These are phyloP conservation scores for Hyles euphorbiae DNA, from an alignment of 1,140 invertebrate species.

Conservation along the genomic window DNA sequence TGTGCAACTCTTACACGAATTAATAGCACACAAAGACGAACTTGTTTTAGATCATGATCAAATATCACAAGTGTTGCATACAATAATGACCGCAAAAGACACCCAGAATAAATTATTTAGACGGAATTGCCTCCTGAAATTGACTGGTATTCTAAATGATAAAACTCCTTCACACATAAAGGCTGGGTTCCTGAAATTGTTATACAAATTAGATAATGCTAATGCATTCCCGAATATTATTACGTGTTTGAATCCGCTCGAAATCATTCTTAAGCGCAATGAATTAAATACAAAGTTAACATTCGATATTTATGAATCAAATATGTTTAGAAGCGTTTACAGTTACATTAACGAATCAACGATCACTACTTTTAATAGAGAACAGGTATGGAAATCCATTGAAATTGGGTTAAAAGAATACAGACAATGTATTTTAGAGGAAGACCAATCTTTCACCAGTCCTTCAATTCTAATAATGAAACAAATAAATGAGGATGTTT, in stretches of 20 bases:
- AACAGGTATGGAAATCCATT: slow-evolving; percentile 67
- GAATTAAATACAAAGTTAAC: slow-evolving; percentile 33
- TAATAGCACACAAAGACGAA: slow-evolving; percentile 70
- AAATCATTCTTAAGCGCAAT: slow-evolving; percentile 36
- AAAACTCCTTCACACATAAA: slow-evolving; percentile 54
- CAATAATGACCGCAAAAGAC: slow-evolving; percentile 40
- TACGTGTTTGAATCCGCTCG: slow-evolving; percentile 38
- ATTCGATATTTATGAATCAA: slow-evolving; percentile 67
- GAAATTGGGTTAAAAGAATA: slow-evolving; percentile 58
- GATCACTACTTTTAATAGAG: slow-evolving; percentile 44
- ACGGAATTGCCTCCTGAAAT: slow-evolving; percentile 51
- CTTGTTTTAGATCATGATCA: slow-evolving; percentile 80
- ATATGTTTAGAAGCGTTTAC: slow-evolving; percentile 62
- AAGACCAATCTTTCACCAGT: slow-evolving; percentile 46
- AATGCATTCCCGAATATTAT: slow-evolving; percentile 41
- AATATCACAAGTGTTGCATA: slow-evolving; percentile 64
- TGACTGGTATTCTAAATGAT: slow-evolving; percentile 42
- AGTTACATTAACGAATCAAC: slow-evolving; percentile 58
- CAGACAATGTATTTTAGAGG: slow-evolving; percentile 51
- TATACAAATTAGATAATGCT: slow-evolving; percentile 41
- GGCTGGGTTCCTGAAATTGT: slow-evolving; percentile 42
- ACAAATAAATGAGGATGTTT: slow-evolving; percentile 77
- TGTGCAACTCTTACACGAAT: slow-evolving; percentile 43
- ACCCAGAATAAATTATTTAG: slow-evolving; percentile 46
- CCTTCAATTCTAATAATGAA: slow-evolving; percentile 70